Evolutionary conservation across 1,140 invertebrate genomes (phyloP).

Genomic region (Ips typographus): DNA sequence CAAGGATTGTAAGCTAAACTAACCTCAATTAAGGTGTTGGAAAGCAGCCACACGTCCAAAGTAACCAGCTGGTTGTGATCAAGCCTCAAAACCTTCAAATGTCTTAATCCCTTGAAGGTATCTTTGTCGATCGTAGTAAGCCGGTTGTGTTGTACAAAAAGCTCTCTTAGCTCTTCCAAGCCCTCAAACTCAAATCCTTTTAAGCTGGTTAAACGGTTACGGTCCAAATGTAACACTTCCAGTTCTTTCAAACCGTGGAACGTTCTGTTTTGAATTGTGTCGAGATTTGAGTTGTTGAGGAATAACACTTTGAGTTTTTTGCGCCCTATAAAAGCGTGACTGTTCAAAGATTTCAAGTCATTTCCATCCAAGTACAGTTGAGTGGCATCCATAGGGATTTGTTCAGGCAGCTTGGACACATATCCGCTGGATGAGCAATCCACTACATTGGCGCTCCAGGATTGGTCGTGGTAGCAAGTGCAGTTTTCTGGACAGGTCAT

Average conservation of each 20-base stretch:
- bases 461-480: constrained; percentile 89
- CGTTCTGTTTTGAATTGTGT: constrained; percentile 83
- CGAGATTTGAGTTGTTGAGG: constrained; percentile 83
- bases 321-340: constrained; percentile 88
- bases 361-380: constrained; percentile 89
- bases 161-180: constrained; percentile 62
- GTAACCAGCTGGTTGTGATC: constrained; percentile 76
- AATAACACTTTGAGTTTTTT: constrained; percentile 82
- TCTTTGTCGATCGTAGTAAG: constrained; percentile 73
- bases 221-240: constrained; percentile 67
- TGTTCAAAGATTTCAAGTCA: constrained; percentile 71
- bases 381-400: constrained; percentile 91
- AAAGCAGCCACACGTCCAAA: constrained; percentile 76
- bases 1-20: constrained; percentile 79
- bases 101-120: constrained; percentile 73
- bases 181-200: constrained; percentile 77
- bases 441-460: constrained; percentile 89
- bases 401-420: constrained; percentile 69
- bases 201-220: constrained; percentile 63
- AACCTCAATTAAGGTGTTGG: constrained; percentile 65
- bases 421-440: constrained; percentile 81
- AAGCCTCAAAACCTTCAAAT: constrained; percentile 70
- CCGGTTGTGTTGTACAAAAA: constrained; percentile 68
- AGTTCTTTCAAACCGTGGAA: constrained; percentile 85
- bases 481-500: constrained; percentile 92